Evolutionary conservation across 2,797 vertebrate genomes (phyloP), one percentile per base, ranked within the genome.

Genomic region (Vultur gryphus): DNA sequence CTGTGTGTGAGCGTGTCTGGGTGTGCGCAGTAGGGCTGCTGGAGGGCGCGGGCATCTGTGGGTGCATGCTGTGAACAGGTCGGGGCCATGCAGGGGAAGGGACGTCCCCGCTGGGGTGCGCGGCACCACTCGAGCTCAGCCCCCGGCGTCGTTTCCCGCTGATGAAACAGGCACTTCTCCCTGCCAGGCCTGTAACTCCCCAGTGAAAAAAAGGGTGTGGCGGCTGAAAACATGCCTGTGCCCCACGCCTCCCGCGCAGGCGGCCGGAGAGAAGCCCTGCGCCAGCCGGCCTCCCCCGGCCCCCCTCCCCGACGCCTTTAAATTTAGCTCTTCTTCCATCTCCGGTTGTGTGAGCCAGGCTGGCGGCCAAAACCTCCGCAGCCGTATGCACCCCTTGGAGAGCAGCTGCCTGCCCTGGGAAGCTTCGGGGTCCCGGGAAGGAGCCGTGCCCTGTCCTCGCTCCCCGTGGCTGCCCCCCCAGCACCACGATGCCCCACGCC

Each of bases 401-500:
- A 90, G 61, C 2, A 2, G 44, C 71, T 3, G 4, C 70, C 57
- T 8, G 25, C 52, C 46, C 41, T 1, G 28, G 4, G 2, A 11
- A 31, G 24, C 66, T 58, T 12, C 0, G 2, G 59, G 48, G 55
- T 59, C 29, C 51, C 3, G 2, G 59, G 28, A 70, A 76, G 33
- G 15, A 35, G 17, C 24, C 4, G 0, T 31, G n/a, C 19, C 43
- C 31, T 29, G 41, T 73, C 83, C 73, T 58, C 1, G 0, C 41
- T 80, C 25, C 26, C 41, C 2, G 2, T 28, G 37, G 20, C 65
- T 39, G 28, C 7, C 51, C 7, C 31, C 29, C 35, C 44, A 54
- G 17, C 43, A 37, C 29, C 0, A 0, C 0, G 0, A 37, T 43
- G 69, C 21, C 31, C 33, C 28, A 41, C 8, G 6, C 25, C 46